Evolutionary conservation across 2,797 vertebrate genomes (phyloP), one percentile per base, ranked within the genome.

Genomic region (Aulostomus chinensis): DNA sequence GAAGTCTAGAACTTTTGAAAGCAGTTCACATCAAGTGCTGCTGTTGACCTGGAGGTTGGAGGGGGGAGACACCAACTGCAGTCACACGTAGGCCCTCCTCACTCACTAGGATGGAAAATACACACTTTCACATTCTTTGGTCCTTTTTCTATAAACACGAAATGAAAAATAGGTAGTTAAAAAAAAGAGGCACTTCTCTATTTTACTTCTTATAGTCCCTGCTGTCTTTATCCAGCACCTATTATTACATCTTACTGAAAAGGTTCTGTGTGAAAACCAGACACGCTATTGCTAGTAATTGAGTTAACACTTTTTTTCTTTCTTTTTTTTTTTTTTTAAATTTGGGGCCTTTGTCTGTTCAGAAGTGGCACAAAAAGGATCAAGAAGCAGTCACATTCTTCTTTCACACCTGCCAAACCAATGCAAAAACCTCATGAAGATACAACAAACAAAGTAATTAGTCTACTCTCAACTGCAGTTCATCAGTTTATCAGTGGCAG

Each of bases 401-500:
- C 58, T 60, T 61, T 68, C 40, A 32, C 12, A 14, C 37, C 36
- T 33, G 22, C 50, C 39, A 34, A 45, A 62, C 54, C 51, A 66
- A 58, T 65, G 38, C 31, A 62, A 61, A 48, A 56, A 43, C 66
- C 52, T 55, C 18, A 48, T 61, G 43, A 68, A 46, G 35, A 28
- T 37, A 38, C 11, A 73, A 50, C 29, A 8, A 58, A 26, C 29
- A 12, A 28, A 40, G n/a, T 61, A 32, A 3, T 55, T 1, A 16
- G 45, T 52, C 28, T 26, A 6, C 33, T 41, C 28, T 55, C 35
- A 9, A n/a, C 37, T 48, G 33, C 55, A 36, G 59, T 42, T 56
- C 40, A 35, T 15, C 35, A 48, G 33, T 51, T 62, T 36, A 53
- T 88, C 92, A 99, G 85, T 95, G 65, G 42, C 97, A 99, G 64